Percentiles rank a stretch among this genome's conserved stretches.
Conservation (phyloP, 2,888 invertebrate genomes). For the Halictus quadricinctus region DNA sequence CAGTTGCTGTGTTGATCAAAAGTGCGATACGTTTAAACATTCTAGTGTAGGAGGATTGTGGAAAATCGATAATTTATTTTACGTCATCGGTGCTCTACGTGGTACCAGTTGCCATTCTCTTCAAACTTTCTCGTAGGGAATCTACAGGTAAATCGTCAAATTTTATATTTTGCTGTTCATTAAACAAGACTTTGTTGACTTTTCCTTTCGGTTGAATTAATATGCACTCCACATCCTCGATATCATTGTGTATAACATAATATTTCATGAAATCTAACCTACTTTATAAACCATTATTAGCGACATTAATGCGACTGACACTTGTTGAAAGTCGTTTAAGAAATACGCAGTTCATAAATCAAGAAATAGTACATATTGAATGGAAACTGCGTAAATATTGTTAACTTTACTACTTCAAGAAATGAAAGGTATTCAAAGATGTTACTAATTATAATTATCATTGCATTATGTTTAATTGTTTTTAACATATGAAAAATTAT, state of each 20-base stretch:
- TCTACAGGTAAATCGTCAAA: slow-evolving; percentile 15
- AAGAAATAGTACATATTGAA: not conserved
- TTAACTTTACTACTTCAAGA: not conserved
- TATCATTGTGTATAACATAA: not conserved
- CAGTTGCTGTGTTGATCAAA: slow-evolving; percentile 42
- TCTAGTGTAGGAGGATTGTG: not conserved
- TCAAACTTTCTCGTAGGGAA: slow-evolving; percentile 1
- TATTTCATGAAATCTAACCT: slow-evolving; percentile 18
- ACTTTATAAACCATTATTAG: not conserved
- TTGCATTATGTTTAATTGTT: not conserved
- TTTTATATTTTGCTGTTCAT: not conserved
- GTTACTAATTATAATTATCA: not conserved
- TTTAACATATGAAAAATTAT: not conserved
- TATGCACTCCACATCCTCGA: too few relatives aligned
- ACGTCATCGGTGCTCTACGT: slow-evolving; percentile 20
- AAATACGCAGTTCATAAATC: not conserved
- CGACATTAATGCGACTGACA: slow-evolving; percentile 5
- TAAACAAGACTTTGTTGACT: not conserved
- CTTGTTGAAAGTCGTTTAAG: slow-evolving; percentile 31
- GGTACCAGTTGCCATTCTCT: slow-evolving; percentile 52
- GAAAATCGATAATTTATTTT: slow-evolving; percentile 45
- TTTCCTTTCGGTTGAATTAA: not conserved
- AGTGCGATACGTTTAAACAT: slow-evolving; percentile 42
- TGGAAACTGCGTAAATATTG: not conserved
- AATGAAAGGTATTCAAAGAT: not conserved